A percentile compares a stretch with the other conserved stretches of the same genome.
Conservation (phyloP, 2,113 vertebrate species). For the Probosciger aterrimus region DNA sequence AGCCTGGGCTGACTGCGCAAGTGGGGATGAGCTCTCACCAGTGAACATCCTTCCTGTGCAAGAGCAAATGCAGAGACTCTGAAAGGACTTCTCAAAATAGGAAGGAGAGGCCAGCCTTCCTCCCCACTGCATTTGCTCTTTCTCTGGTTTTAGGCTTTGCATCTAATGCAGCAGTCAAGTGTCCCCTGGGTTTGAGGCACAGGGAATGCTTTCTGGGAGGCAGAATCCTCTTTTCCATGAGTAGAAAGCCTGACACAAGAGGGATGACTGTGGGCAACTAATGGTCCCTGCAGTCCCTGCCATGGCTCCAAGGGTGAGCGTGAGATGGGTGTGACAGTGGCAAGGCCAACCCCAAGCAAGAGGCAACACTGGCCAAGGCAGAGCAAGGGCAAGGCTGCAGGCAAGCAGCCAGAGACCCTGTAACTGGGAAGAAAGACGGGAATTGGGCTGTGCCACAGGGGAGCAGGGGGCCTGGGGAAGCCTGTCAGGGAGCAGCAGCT, state of each 20-base stretch:
- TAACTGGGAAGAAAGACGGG: background rate
- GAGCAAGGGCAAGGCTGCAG: background rate
- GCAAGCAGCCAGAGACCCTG: background rate
- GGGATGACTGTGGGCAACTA: background rate
- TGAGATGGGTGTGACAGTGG: accelerated
- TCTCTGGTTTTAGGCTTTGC: background rate
- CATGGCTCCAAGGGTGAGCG: background rate
- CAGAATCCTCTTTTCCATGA: background rate
- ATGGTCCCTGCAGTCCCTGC: background rate
- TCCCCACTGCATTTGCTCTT: background rate
- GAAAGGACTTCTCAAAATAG: background rate
- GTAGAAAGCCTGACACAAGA: background rate
- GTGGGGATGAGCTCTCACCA: background rate
- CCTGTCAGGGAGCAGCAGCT: constrained; percentile 25
- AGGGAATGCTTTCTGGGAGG: background rate
- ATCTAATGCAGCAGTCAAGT: background rate
- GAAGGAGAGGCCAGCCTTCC: background rate
- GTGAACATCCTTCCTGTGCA: accelerated
- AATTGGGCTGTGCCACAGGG: background rate
- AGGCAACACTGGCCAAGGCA: background rate
- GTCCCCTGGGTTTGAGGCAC: background rate
- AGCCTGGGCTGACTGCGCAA: accelerated
- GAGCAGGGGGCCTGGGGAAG: background rate
- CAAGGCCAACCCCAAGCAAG: accelerated
- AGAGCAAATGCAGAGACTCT: background rate